Evolutionary conservation across 1,140 invertebrate species (phyloP), one percentile per base, ranked within the genome.

Genomic region (Pseudomyrmex dendroicus): DNA sequence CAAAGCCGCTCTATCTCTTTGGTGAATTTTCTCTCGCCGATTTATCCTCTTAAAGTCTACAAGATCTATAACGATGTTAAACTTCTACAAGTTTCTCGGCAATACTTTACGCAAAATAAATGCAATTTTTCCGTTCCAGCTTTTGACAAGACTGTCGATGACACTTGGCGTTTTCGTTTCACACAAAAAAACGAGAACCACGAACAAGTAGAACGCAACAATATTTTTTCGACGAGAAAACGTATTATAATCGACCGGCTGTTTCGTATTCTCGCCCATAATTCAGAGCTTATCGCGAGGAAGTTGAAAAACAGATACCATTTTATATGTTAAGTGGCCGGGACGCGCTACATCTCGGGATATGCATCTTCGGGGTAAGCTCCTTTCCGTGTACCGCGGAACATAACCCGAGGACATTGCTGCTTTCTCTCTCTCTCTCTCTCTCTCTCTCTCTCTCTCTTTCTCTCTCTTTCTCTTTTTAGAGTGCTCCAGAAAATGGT

Each of bases 331-430:
- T 86, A 85, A 85, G 85, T 62, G 76, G 80, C 54, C 17, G 50
- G 46, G 73, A 74, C 25, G 78, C 48, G 52, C 70, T 56, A 48
- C 57, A 48, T 68, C 67, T n/a, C 46, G 59, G 76, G 78, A 52
- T 86, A 86, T 86, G 72, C 84, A 83, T 89, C 78, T 74, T 66
- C 52, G 73, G 73, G 68, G 85, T 89, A 89, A 89, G 88, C 83
- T 89, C 50, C 85, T 89, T 89, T 89, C 85, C 83, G 70, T 89
- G 88, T 89, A 89, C 56, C 70, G 2, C 54, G 72, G 70, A 82
- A 77, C 74, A 67, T 86, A 84, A 88, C 86, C 86, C 77, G 66
- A 17, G 73, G 88, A 86, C 82, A 82, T 89, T 20, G 83, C 20
- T n/a, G 64, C 72, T 61, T 9, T 35, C 5, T 35, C 35, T 35